These are phyloP conservation scores for Tragulus kanchil DNA, from an alignment of 2,113 vertebrate genomes.

Conservation along the genomic window DNA sequence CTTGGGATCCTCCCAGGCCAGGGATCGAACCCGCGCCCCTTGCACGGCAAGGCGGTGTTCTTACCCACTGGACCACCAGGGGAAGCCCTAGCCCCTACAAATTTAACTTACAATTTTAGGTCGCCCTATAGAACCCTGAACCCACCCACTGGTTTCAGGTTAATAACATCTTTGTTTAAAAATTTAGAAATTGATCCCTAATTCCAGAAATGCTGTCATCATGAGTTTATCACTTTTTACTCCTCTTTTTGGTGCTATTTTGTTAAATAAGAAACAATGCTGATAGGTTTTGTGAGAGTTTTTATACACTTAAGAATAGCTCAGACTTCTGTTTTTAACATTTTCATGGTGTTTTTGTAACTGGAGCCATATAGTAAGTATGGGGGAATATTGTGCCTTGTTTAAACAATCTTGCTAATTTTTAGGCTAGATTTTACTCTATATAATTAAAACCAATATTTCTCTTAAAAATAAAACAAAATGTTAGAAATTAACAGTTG, in stretches of 20 bases:
- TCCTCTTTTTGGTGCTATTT: neutral
- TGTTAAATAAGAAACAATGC: neutral
- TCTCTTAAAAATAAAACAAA: neutral
- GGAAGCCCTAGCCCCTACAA: neutral
- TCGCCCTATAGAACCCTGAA: neutral
- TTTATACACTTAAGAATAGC: neutral
- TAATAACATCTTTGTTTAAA: neutral
- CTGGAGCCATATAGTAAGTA: neutral
- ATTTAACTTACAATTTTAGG: neutral
- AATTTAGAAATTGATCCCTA: neutral
- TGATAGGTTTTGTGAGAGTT: neutral
- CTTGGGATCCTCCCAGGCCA: too few relatives aligned
- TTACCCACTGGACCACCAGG: too few relatives aligned
- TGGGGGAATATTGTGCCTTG: neutral
- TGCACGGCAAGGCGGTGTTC: too few relatives aligned
- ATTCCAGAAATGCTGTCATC: neutral
- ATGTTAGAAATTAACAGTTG: constrained; percentile 18
- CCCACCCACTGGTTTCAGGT: neutral
- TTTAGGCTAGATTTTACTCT: neutral
- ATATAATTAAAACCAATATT: neutral
- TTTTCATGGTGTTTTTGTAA: neutral
- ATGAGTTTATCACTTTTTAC: neutral
- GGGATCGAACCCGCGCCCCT: too few relatives aligned
- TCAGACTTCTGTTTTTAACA: neutral
- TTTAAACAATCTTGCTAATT: neutral